These are phyloP conservation scores for Botia kubotai DNA, from an alignment of 2,797 vertebrate genomes.

Conservation along the genomic window DNA sequence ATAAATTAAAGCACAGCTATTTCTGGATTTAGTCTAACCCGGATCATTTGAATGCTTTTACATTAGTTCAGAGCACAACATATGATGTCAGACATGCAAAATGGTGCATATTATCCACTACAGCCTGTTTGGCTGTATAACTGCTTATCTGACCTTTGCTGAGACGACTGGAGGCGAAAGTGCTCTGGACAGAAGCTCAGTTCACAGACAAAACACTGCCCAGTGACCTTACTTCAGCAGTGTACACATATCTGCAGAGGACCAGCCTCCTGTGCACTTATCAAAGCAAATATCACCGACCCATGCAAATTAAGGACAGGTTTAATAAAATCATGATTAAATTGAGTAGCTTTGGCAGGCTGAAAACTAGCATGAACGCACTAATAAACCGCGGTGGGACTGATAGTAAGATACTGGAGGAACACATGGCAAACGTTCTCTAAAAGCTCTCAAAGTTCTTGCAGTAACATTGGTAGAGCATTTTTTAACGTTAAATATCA, in stretches of 20 bases:
- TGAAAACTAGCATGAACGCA: no score
- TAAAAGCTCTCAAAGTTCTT: no score
- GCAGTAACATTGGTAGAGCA: no score
- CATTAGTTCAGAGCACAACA: not conserved
- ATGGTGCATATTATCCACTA: not conserved
- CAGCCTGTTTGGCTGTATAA: not conserved
- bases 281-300: slow-evolving; percentile 22
- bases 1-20: no score
- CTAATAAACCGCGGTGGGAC: no score
- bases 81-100: not conserved
- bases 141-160: slow-evolving; percentile 34
- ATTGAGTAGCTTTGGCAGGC: no score
- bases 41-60: not conserved
- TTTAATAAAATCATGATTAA: not conserved
- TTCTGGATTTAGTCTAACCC: no score
- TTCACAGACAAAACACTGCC: slow-evolving; percentile 19
- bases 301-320: not conserved
- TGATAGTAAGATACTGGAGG: no score
- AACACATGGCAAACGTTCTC: no score
- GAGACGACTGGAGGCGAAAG: slow-evolving; percentile 14
- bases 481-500: no score
- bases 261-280: slow-evolving; percentile 8
- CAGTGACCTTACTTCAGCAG: slow-evolving; percentile 29
- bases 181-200: slow-evolving; percentile 4
- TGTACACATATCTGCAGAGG: slow-evolving; percentile 1